Evolutionary conservation across 2,888 invertebrate species (phyloP).

Genomic region (Spicauda simplicius): DNA sequence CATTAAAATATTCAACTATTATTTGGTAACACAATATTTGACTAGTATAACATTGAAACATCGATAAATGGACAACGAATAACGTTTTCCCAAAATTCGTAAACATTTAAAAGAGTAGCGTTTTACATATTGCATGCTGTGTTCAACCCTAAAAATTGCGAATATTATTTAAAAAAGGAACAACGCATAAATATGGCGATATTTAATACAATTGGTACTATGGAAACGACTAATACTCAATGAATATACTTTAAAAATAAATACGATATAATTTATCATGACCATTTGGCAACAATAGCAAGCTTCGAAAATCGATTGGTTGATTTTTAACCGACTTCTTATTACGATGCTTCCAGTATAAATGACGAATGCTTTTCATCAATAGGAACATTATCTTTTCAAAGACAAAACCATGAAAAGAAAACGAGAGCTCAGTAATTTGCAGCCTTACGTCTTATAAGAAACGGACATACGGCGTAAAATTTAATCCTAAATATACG

Average conservation of each 20-base stretch:
- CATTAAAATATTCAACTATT: slow-evolving; percentile 21
- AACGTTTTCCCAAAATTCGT: slow-evolving; percentile 5
- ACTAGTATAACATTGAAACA: slow-evolving; percentile 43
- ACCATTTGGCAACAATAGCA: slow-evolving; percentile 24
- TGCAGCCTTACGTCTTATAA: too few relatives aligned
- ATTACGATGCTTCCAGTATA: neutral
- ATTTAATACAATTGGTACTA: slow-evolving; percentile 7
- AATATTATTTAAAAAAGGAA: neutral
- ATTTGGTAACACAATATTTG: slow-evolving; percentile 44
- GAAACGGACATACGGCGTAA: too few relatives aligned
- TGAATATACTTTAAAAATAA: slow-evolving; percentile 6
- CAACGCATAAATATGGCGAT: neutral
- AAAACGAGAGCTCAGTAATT: too few relatives aligned
- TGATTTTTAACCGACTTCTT: too few relatives aligned
- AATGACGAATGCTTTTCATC: too few relatives aligned
- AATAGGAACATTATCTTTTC: too few relatives aligned
- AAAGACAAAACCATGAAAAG: too few relatives aligned
- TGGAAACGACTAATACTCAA: slow-evolving; percentile 11
- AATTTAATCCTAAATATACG: too few relatives aligned
- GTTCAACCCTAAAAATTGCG: neutral
- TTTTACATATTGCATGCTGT: neutral
- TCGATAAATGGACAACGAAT: slow-evolving; percentile 9
- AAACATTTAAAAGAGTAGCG: neutral
- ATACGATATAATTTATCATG: slow-evolving; percentile 8
- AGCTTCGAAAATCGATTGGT: slow-evolving; percentile 6